These are phyloP conservation scores for Petrophora chlorosata DNA, from an alignment of 2,888 invertebrate genomes.

Conservation along the genomic window DNA sequence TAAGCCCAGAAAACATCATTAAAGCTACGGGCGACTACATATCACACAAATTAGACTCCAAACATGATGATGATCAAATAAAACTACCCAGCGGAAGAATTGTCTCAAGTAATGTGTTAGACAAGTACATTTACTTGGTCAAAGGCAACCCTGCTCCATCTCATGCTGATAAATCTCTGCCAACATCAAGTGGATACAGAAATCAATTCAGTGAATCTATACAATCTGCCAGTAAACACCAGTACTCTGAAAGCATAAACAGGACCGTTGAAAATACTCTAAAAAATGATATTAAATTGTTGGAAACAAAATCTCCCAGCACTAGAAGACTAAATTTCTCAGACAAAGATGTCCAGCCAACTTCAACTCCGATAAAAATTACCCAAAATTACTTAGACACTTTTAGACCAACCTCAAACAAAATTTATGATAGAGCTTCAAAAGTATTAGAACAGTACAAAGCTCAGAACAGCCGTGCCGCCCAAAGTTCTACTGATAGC, in stretches of 20 bases:
- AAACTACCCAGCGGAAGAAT: constrained; percentile 65
- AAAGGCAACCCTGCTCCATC: constrained; percentile 54
- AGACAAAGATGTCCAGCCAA: constrained; percentile 72
- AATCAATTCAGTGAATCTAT: constrained; percentile 30
- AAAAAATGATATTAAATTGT: constrained; percentile 37
- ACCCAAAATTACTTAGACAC: constrained; percentile 43
- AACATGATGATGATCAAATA: constrained; percentile 50
- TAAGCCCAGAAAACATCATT: constrained; percentile 67
- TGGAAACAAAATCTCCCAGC: constrained; percentile 57
- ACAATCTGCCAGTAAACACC: constrained; percentile 13
- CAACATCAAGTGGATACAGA: constrained; percentile 37
- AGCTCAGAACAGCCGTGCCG: constrained; percentile 56
- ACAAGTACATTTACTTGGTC: constrained; percentile 77
- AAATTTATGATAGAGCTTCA: constrained; percentile 72
- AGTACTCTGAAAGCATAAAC: constrained; percentile 18
- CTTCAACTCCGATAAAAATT: constrained; percentile 71
- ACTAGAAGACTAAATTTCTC: constrained; percentile 65
- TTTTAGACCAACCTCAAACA: constrained; percentile 71
- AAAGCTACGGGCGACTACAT: constrained; percentile 73
- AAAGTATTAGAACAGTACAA: constrained; percentile 76
- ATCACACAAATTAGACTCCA: constrained; percentile 61
- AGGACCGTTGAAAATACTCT: constrained; percentile 26
- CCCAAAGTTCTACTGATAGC: constrained; percentile 53
- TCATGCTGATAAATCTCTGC: constrained; percentile 43
- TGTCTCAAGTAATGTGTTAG: constrained; percentile 62